Evolutionary conservation across 2,888 invertebrate species (phyloP), one percentile per base, ranked within the genome.

Genomic region (Zelleria hepariella): DNA sequence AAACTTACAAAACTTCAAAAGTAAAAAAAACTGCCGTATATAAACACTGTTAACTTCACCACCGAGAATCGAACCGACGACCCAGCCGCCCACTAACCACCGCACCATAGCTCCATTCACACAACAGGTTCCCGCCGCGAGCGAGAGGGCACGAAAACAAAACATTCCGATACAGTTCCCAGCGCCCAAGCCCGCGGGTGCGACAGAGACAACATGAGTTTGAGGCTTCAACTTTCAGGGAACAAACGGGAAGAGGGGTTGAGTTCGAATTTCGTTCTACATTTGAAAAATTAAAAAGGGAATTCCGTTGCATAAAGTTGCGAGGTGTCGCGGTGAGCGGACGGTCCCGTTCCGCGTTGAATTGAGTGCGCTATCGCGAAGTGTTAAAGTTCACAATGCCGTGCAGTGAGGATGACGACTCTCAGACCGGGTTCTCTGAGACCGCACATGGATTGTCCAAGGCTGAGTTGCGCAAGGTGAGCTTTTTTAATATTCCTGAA

Each of bases 401-500:
- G 68, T 91, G 90, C 68, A 92, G 91, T 80, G 92, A 92, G 64
- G 92, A 92, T 73, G 92, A 89, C 67, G 91, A 92, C 62, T 87
- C 88, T 53, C 87, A 86, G 63, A 80, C 78, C 54, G 87, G 86
- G 62, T 88, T 83, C 63, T 82, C 86, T 47, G 91, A 92, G 63
- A 73, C 90, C n/a, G 82, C 78, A 52, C 81, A 89, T 5, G 91
- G 90, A 61, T 86, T 93, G 90, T 91, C 93, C 0, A 93, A 93
- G 72, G 93, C 93, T 0, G 93, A 93, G 72, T 80, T 93, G 61
- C 85, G 94, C 77, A 92, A 93, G 91, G 93, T 93, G 81, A 83
- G 65, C 63, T 56, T 42, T 15, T 42, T n/a, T n/a, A n/a, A n/a
- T n/a, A n/a, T n/a, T n/a, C n/a, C n/a, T n/a, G n/a, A n/a, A n/a